Percentiles rank a stretch among this genome's conserved stretches.
Conservation (phyloP, 2,888 invertebrate genomes). For the Homarus gammarus region DNA sequence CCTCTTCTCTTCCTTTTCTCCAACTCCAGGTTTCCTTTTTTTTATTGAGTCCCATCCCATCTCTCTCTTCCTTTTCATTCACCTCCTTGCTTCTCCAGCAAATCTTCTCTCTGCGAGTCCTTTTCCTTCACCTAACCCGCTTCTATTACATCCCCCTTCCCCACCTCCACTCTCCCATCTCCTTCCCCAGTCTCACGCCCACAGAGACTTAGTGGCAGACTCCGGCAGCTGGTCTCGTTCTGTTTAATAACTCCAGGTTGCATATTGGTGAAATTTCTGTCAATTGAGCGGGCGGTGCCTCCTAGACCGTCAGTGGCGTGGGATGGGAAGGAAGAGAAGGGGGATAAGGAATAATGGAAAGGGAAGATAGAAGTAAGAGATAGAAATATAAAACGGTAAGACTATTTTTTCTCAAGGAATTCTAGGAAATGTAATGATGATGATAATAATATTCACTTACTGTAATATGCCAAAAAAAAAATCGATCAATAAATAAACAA, state of each 20-base stretch:
- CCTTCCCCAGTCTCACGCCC: slow-evolving; percentile 5
- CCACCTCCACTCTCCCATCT: background rate
- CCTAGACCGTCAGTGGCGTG: background rate
- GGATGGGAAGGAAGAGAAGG: background rate
- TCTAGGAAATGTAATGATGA: no score
- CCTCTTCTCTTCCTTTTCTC: background rate
- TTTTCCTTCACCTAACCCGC: background rate
- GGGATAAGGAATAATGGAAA: background rate
- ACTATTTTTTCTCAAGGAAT: background rate
- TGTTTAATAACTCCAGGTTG: slow-evolving; percentile 39
- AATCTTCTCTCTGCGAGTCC: background rate
- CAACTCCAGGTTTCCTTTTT: background rate
- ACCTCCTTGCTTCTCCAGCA: background rate
- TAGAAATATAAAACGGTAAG: background rate
- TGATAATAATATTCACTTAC: no score
- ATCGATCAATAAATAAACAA: no score
- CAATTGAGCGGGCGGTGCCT: slow-evolving; percentile 15
- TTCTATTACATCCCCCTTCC: background rate
- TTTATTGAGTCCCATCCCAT: background rate
- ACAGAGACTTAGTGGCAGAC: background rate
- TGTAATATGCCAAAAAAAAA: no score
- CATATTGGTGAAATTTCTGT: slow-evolving; percentile 48
- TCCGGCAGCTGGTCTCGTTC: slow-evolving; percentile 30
- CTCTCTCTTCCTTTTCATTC: background rate
- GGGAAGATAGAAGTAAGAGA: background rate